phyloP scores from a whole-genome alignment of 2,888 invertebrate species.

The Hermaeophaga mercurialis region DNA sequence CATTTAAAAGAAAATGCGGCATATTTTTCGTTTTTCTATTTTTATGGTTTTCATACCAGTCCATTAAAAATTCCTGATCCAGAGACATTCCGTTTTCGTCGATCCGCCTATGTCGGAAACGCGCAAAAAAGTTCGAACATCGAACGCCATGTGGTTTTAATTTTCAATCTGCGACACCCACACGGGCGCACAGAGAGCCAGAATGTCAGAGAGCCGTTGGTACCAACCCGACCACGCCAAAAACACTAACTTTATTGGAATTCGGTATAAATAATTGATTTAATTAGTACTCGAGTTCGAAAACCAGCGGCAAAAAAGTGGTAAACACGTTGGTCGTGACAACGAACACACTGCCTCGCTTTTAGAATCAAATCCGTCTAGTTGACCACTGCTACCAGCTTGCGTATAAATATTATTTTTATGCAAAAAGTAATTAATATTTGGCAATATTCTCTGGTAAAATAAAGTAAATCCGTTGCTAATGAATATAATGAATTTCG shows the following conservation, averaged over 20 bases:
- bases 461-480: too few species aligned
- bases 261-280: conserved; percentile 48
- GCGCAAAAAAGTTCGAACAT: conserved; percentile 27
- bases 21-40: too few species aligned
- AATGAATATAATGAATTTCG: too few species aligned
- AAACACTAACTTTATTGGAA: conserved; percentile 45
- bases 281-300: conserved; percentile 41
- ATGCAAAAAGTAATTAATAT: too few species aligned
- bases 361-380: neutral
- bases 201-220: conserved; percentile 5
- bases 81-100: conserved; percentile 2
- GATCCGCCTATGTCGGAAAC: conserved; percentile 17
- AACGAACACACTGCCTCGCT: conserved; percentile 4
- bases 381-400: too few species aligned
- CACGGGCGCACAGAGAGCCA: conserved; percentile 20
- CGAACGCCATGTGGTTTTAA: conserved; percentile 51
- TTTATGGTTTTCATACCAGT: too few species aligned
- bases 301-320: conserved; percentile 31
- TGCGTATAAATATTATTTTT: too few species aligned
- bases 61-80: too few species aligned
- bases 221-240: conserved; percentile 32
- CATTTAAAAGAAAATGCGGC: too few species aligned
- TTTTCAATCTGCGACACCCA: conserved; percentile 45
- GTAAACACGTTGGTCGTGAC: conserved; percentile 31
- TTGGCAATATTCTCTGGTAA: too few species aligned